Conservation (phyloP, 2,113 vertebrate genomes). For the Poeciliopsis turrubarensis region DNA sequence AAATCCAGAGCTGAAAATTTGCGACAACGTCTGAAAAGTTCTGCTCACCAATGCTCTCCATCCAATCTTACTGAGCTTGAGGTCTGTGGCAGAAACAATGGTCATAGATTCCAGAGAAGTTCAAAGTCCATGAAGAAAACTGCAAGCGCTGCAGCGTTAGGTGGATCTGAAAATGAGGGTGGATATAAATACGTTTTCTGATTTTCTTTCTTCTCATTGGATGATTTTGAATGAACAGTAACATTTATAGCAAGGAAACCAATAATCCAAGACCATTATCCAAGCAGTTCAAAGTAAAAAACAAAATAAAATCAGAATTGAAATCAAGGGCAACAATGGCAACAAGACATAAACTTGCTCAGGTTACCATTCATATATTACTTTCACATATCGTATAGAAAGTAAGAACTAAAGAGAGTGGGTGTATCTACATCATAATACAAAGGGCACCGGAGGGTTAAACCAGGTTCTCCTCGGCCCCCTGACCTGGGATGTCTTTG, state of each 20-base stretch:
- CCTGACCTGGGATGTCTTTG: slow-evolving; percentile 69
- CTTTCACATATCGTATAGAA: slow-evolving; percentile 69
- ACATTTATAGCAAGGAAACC: no score
- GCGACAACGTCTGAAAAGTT: background rate
- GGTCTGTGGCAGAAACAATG: background rate
- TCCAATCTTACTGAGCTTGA: background rate
- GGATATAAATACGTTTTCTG: background rate
- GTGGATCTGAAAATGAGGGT: background rate
- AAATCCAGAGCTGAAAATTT: background rate
- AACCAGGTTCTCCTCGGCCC: slow-evolving; percentile 65
- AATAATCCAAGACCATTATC: no score
- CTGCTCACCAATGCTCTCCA: background rate
- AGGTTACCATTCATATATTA: slow-evolving; percentile 57
- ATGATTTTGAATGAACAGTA: no score
- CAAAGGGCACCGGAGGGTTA: slow-evolving; percentile 65
- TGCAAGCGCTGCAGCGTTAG: background rate
- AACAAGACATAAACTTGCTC: slow-evolving; percentile 43
- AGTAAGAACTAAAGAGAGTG: slow-evolving; percentile 69
- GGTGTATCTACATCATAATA: slow-evolving; percentile 77
- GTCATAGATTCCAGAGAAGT: background rate
- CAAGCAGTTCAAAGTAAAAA: background rate
- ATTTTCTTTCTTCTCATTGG: no score
- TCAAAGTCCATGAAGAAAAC: background rate
- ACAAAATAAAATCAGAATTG: background rate
- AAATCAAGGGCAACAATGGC: slow-evolving; percentile 13